Base-by-base conservation (phyloP, 2,113 vertebrate species). In the Neolamprologus cancellatus region DNA sequence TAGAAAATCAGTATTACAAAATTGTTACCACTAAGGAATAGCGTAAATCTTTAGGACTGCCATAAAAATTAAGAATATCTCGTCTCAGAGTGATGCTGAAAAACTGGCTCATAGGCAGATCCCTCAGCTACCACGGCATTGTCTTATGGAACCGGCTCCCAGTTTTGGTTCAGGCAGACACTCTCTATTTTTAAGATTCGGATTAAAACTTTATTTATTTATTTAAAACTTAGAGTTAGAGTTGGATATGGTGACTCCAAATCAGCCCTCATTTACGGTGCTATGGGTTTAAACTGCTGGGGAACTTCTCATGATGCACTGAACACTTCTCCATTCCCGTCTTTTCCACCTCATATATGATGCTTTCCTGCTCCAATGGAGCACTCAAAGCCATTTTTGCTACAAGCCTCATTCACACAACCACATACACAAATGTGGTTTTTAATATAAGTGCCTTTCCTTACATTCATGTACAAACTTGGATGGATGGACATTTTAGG, bases 261-360 rank as follows among this genome's bases (percentile, higher is more conserved):
- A 30, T 17, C 25, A 76, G 15, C 41, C 23, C 41, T 76, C 1
- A 48, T 46, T 18, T 30, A 30, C n/a, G 41, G 3, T 76, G 69
- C 41, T 3, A 18, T 76, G 23, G 41, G 1, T 17, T 76, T 18
- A 76, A 18, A 11, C 23, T 48, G 41, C 23, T 76, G 1, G 3
- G 2, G 69, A 0, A 30, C 23, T 76, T 48, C 41, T 46, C 41
- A 5, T 5, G 20, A 71, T 5, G 20, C 20, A 69, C n/a, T 69
- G 64, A 41, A 23, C n/a, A 41, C n/a, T 15, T 69, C 36, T 41
- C 64, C 64, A 41, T 69, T 23, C 7, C 7, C 2, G 1, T 71
- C 20, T 25, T 44, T 71, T 44, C 0, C 3, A 0, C 36, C n/a
- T 1, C 64, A 23, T 69, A 14, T 0, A 36, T 64, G 59, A 64